Base-by-base conservation (phyloP, 2,113 vertebrate species). In the Scalopus aquaticus region DNA sequence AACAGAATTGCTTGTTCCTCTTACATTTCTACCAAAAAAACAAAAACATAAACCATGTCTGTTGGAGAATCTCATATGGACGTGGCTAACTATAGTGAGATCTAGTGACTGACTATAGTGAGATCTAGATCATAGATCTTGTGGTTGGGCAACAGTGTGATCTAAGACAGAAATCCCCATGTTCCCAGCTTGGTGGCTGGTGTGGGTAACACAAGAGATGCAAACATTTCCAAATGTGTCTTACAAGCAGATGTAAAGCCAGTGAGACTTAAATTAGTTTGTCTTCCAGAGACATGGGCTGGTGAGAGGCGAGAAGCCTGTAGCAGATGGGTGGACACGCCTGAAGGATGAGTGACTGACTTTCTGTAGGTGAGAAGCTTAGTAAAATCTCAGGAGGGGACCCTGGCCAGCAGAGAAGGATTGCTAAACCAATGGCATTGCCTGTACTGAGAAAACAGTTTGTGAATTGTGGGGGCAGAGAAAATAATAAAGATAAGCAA, bases 281-380 rank as follows among this genome's bases (percentile, higher is more conserved):
- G 1, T 5, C 5, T 64, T 62, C 30, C 19, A 69, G 51, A 65
- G 9, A 22, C 5, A 0, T 3, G 13, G 3, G 0, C 1, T 67
- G 32, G 8, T 35, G 54, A 74, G 5, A 7, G 35, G 15, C 15
- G 35, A 86, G 64, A 3, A 37, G 10, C n/a, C 8, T 3, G 9
- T 0, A 22, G 17, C 22, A 60, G 44, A 81, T 77, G 39, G 9
- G 1, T 20, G 32, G 24, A 67, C 35, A 20, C 8, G 46, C 10
- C 20, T 15, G 30, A 30, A 2, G 2, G n/a, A 44, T 6, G 17
- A 0, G 4, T 0, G 12, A 26, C 17, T 22, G 1, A 73, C 60
- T 79, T 67, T 46, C 16, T 26, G 8, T 46, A 10, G 7, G 0
- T 6, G 15, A 42, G 13, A 87, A 88, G 12, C 24, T 39, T 6